Percentiles rank a stretch among this genome's conserved stretches.
Conservation (phyloP, 2,888 invertebrate genomes). For the Torymus auratus region DNA sequence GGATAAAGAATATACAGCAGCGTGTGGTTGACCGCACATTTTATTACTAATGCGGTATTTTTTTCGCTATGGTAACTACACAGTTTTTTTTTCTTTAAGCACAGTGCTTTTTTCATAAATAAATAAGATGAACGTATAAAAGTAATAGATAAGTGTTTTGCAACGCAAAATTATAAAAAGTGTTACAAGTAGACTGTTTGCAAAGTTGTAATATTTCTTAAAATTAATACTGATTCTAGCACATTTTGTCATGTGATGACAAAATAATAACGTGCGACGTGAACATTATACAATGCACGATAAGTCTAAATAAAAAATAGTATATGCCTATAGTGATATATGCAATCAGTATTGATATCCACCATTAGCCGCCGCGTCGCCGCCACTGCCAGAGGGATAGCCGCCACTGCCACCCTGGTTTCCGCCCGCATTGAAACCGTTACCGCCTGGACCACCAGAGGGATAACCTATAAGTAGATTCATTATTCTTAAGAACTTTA, state of each 20-base stretch:
- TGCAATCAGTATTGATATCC: slow-evolving; percentile 74
- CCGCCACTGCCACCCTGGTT: slow-evolving; percentile 63
- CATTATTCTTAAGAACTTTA: neutral
- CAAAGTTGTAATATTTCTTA: slow-evolving; percentile 50
- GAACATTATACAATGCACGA: slow-evolving; percentile 54
- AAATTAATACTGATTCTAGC: slow-evolving; percentile 55
- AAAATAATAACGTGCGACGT: slow-evolving; percentile 42
- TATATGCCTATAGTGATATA: slow-evolving; percentile 47
- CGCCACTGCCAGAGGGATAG: slow-evolving; percentile 73
- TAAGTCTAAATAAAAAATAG: slow-evolving; percentile 34
- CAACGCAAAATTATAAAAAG: slow-evolving; percentile 56
- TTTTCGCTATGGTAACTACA: slow-evolving; percentile 60
- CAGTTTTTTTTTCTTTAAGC: slow-evolving; percentile 48
- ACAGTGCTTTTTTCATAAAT: slow-evolving; percentile 56
- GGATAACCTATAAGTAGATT: slow-evolving; percentile 46
- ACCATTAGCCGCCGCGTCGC: slow-evolving; percentile 73
- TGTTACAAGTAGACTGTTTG: slow-evolving; percentile 42
- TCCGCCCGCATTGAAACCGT: slow-evolving; percentile 70
- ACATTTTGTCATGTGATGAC: slow-evolving; percentile 50
- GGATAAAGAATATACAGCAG: slow-evolving; percentile 55
- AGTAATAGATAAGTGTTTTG: slow-evolving; percentile 43
- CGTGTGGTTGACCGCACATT: slow-evolving; percentile 64
- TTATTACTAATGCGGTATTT: slow-evolving; percentile 65
- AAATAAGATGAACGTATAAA: slow-evolving; percentile 56
- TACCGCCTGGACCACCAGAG: slow-evolving; percentile 56